Conservation (phyloP, 2,113 vertebrate species). For the Xiphophorus hellerii region DNA sequence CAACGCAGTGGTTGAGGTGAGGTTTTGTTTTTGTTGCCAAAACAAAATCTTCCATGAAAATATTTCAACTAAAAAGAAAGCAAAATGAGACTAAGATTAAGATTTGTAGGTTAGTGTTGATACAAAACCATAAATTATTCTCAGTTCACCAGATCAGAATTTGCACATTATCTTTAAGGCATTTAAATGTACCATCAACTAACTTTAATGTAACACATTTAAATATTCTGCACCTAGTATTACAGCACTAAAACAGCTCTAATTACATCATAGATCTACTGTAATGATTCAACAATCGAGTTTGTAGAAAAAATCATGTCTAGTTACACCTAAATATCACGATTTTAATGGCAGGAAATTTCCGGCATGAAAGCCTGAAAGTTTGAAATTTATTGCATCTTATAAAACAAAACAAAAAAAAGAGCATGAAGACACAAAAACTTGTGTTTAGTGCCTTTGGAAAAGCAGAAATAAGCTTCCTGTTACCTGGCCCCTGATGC, state of each 20-base stretch:
- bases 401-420: not conserved
- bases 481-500: constrained; percentile 54
- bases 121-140: too few relatives aligned
- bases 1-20: not conserved
- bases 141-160: too few relatives aligned
- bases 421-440: not conserved
- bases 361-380: not conserved
- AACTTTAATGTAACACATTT: not conserved
- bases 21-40: not conserved
- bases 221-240: too few relatives aligned
- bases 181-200: not conserved
- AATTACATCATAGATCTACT: not conserved
- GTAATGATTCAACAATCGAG: not conserved
- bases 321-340: not conserved
- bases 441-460: not conserved
- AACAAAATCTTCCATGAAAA: not conserved
- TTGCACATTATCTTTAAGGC: too few relatives aligned
- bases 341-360: not conserved
- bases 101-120: too few relatives aligned
- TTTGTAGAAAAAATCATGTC: not conserved
- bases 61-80: not conserved
- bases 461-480: not conserved
- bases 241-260: not conserved
- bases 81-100: too few relatives aligned
- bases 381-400: not conserved